Percentiles rank a stretch among this genome's conserved stretches.
Evolutionary conservation across 2,113 vertebrate genomes (phyloP).

Genomic region (Tachysurus fulvidraco): DNA sequence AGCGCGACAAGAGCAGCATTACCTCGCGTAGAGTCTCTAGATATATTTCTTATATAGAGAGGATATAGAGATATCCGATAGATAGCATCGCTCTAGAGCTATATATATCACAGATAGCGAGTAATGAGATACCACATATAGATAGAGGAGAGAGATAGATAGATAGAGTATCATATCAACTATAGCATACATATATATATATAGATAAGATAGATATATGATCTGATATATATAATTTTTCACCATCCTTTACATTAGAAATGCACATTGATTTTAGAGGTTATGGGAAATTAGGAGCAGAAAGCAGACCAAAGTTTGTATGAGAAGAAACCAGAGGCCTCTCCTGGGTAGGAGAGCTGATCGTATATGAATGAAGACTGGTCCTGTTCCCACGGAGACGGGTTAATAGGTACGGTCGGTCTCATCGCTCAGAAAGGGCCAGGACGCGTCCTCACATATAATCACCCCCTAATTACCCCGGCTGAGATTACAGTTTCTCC

Average conservation of each 20-base stretch:
- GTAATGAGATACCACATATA: too few species aligned
- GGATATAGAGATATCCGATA: too few species aligned
- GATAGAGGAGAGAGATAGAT: too few species aligned
- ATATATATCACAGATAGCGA: too few species aligned
- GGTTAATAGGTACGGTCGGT: constrained; percentile 52
- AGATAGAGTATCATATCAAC: too few species aligned
- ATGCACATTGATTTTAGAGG: constrained; percentile 53
- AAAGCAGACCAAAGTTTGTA: background rate
- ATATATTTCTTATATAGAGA: too few species aligned
- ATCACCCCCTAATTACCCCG: constrained; percentile 56
- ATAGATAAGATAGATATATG: too few species aligned
- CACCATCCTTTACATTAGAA: constrained; percentile 48
- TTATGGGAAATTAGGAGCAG: constrained; percentile 42
- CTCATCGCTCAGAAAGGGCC: constrained; percentile 37
- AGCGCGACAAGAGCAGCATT: too few species aligned
- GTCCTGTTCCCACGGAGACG: constrained; percentile 23
- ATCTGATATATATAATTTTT: too few species aligned
- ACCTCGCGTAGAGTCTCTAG: too few species aligned
- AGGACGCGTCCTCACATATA: constrained; percentile 45
- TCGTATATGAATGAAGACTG: constrained; percentile 48
- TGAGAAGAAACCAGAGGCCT: constrained; percentile 1
- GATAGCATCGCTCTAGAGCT: too few species aligned
- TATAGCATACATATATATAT: too few species aligned
- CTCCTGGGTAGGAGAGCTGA: constrained; percentile 36
- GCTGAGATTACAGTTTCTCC: constrained; percentile 52